Conservation (phyloP, 2,888 invertebrate genomes). For the Cephonodes hylas region DNA sequence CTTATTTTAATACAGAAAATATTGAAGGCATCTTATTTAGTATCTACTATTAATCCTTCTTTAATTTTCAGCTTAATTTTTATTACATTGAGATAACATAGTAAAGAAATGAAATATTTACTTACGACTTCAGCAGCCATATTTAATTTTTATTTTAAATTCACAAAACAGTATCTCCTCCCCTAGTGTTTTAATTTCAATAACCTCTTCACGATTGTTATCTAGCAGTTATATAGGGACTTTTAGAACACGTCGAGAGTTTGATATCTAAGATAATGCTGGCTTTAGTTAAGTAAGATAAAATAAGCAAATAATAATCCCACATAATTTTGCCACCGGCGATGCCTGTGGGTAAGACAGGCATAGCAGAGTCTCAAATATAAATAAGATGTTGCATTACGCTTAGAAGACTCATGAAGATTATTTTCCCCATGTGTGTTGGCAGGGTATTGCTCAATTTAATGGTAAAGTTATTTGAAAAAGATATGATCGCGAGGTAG, state of each 20-base stretch:
- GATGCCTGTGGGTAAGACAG: neutral
- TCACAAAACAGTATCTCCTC: neutral
- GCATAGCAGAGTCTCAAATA: too few relatives aligned
- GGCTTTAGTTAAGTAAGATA: slow-evolving; percentile 16
- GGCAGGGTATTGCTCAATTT: too few relatives aligned
- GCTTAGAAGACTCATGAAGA: too few relatives aligned
- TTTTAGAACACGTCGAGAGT: slow-evolving; percentile 11
- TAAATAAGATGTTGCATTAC: too few relatives aligned
- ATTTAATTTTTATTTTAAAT: neutral
- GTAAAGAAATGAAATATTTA: slow-evolving; percentile 5
- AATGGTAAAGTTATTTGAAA: too few relatives aligned
- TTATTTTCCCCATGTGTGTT: too few relatives aligned
- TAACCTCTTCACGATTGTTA: neutral
- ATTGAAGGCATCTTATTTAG: too few relatives aligned
- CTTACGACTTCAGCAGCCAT: slow-evolving; percentile 35
- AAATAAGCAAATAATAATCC: slow-evolving; percentile 6
- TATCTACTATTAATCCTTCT: neutral
- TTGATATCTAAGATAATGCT: slow-evolving; percentile 12
- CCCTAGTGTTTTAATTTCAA: slow-evolving; percentile 10
- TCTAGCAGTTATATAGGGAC: slow-evolving; percentile 12
- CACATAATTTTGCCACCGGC: neutral
- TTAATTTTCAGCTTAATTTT: neutral
- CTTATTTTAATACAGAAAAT: too few relatives aligned
- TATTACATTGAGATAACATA: neutral
- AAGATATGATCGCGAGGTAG: too few relatives aligned